Conservation (phyloP, 2,797 vertebrate genomes). For the Ctenosaura bakeri region DNA sequence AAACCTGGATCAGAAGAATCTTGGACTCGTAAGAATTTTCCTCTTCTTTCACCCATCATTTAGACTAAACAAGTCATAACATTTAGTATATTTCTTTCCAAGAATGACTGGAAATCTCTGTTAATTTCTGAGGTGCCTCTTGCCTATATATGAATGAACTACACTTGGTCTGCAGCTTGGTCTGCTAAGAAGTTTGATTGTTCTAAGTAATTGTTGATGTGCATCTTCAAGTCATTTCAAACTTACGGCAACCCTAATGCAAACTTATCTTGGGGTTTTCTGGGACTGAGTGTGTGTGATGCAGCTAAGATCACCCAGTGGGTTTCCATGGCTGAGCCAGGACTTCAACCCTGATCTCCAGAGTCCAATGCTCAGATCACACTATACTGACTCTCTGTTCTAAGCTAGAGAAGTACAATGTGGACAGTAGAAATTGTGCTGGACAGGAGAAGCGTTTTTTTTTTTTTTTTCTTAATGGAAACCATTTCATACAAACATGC, state of each 20-base stretch:
- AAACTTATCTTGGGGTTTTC: too few relatives aligned
- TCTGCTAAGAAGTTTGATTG: background rate
- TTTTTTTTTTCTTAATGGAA: background rate
- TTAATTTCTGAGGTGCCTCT: background rate
- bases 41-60: background rate
- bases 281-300: too few relatives aligned
- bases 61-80: background rate
- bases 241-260: too few relatives aligned
- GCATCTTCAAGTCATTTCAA: too few relatives aligned
- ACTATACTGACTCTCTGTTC: background rate
- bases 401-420: background rate
- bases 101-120: background rate
- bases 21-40: too few relatives aligned
- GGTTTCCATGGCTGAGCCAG: too few relatives aligned
- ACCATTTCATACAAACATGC: background rate
- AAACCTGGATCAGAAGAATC: too few relatives aligned
- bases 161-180: background rate
- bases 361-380: too few relatives aligned
- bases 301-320: too few relatives aligned
- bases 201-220: too few relatives aligned
- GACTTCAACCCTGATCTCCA: too few relatives aligned
- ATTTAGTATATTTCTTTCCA: background rate
- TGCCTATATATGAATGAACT: background rate
- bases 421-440: background rate
- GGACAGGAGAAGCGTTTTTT: background rate